phyloP scores from a whole-genome alignment of 2,113 vertebrate genomes.

The Myotis lucifugus region DNA sequence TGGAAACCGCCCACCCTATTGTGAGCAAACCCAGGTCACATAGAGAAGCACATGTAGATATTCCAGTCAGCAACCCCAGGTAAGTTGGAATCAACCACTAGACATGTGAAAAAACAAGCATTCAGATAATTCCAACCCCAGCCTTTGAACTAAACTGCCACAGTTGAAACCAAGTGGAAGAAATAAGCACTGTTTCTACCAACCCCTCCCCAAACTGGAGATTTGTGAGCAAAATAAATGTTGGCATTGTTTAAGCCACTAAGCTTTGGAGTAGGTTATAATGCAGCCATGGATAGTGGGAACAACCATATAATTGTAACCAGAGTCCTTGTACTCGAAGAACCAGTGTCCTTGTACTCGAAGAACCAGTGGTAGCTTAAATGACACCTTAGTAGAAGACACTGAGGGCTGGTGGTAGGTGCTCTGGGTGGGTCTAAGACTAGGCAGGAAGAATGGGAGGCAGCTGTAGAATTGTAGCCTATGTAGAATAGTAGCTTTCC shows the following conservation, averaged over 20 bases:
- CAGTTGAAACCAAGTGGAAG: neutral
- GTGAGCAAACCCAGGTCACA: neutral
- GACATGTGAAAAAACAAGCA: neutral
- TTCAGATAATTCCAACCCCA: neutral
- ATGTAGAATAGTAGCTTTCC: neutral
- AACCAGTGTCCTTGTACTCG: neutral
- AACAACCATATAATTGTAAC: neutral
- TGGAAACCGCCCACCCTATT: neutral
- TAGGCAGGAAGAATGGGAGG: neutral
- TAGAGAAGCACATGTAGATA: neutral
- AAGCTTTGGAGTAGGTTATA: neutral
- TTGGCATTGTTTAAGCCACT: neutral
- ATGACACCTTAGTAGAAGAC: neutral
- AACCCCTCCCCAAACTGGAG: neutral
- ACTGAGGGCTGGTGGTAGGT: neutral
- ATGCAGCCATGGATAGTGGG: neutral
- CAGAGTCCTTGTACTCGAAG: neutral
- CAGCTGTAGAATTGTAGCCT: neutral
- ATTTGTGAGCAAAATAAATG: neutral
- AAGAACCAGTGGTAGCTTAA: neutral
- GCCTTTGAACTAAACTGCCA: neutral
- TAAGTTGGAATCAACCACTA: neutral
- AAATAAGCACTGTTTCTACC: neutral
- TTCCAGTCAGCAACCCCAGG: neutral
- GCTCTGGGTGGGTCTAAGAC: neutral